Percentiles rank a stretch among this genome's conserved stretches.
phyloP scores from a whole-genome alignment of 2,113 vertebrate species.

The Mystacornis crossleyi region DNA sequence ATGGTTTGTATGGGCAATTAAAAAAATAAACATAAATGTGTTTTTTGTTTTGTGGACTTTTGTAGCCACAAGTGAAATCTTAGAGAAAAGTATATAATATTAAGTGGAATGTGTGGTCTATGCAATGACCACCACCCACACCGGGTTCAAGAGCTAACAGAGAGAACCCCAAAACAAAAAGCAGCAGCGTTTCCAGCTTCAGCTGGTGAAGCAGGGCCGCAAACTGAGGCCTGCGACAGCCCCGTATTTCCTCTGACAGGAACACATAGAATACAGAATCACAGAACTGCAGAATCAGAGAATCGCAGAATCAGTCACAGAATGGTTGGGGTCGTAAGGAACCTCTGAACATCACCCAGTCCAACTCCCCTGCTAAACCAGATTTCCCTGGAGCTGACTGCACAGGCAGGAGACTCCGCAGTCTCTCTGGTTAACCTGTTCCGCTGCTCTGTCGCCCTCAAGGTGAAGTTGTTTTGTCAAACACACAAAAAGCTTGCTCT shows the following conservation, averaged over 20 bases:
- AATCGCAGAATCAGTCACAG: neutral
- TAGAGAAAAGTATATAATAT: neutral
- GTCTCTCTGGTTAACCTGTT: neutral
- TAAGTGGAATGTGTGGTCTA: neutral
- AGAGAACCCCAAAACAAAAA: neutral
- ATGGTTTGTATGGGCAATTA: neutral
- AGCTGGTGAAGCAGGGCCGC: neutral
- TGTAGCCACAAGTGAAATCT: neutral
- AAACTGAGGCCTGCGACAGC: neutral
- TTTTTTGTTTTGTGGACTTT: neutral
- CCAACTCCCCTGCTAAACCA: neutral
- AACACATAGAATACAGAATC: rapidly evolving
- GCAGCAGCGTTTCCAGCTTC: neutral
- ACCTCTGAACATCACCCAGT: neutral
- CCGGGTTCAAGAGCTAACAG: neutral
- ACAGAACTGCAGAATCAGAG: neutral
- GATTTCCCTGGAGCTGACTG: neutral
- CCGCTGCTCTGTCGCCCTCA: neutral
- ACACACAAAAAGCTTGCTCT: neutral
- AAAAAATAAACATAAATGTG: neutral
- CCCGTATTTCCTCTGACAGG: neutral
- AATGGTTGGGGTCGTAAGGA: no score
- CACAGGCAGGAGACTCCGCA: neutral
- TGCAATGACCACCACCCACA: neutral
- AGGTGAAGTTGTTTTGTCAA: neutral